A percentile compares a stretch with the other conserved stretches of the same genome.
phyloP scores from a whole-genome alignment of 2,797 vertebrate species.

The Atherinosoma microstoma region DNA sequence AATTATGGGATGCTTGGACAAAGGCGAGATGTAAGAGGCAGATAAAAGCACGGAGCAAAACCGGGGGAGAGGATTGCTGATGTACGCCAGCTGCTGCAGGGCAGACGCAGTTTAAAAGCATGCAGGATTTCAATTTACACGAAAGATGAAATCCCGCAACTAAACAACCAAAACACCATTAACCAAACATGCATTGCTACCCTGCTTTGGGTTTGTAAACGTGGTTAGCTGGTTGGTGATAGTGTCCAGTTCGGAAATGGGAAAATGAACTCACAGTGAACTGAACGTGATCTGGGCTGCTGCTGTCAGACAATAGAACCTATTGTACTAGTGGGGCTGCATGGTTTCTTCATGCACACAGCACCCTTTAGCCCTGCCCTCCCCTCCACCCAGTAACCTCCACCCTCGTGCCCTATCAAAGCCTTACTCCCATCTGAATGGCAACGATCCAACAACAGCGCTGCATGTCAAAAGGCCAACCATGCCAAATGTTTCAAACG shows the following conservation, averaged over 20 bases:
- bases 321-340: conserved; percentile 68
- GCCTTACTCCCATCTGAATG: conserved; percentile 37
- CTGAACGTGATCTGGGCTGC: conserved; percentile 77
- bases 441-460: conserved; percentile 7
- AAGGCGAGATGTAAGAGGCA: conserved; percentile 39
- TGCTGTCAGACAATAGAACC: conserved; percentile 74
- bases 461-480: conserved; percentile 1
- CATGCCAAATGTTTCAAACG: background rate
- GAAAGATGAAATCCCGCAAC: background rate
- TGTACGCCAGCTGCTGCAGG: conserved; percentile 43
- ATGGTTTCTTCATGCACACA: conserved; percentile 76
- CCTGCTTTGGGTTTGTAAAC: too few species aligned
- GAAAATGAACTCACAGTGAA: conserved; percentile 77
- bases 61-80: conserved; percentile 23
- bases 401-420: conserved; percentile 26
- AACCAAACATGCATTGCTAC: too few species aligned
- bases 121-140: conserved; percentile 7
- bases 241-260: conserved; percentile 64
- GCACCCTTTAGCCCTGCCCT: conserved; percentile 67
- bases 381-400: conserved; percentile 43
- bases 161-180: background rate
- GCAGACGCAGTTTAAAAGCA: conserved; percentile 8
- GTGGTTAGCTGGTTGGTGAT: conserved; percentile 22
- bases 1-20: conserved; percentile 70
- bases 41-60: conserved; percentile 42